Base-by-base conservation (phyloP, 2,113 vertebrate genomes). In the Neomonachus schauinslandi region DNA sequence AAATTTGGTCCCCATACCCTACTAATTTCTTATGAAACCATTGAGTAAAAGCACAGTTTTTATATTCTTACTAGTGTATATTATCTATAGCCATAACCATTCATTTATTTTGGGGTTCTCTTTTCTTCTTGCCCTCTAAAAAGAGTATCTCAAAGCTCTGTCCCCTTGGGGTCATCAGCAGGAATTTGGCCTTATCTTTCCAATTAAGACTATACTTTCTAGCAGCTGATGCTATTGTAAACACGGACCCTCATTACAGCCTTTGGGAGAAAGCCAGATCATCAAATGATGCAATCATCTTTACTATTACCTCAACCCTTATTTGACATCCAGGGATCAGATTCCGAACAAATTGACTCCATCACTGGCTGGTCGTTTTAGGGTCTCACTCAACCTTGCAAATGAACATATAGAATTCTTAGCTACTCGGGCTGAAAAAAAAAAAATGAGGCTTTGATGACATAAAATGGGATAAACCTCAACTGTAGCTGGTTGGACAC, bases 121-220 rank as follows among this genome's bases (percentile, higher is more conserved):
- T 82, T 97, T 92, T 59, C 18, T 61, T 87, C 42, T 86, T 71
- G 24, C 46, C 91, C 85, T 85, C 42, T 92, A 24, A 92, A 83
- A 92, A 77, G 33, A 93, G 55, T 81, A 85, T 53, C 33, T 87
- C 15, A 28, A 36, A 76, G 63, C n/a, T 72, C 19, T 77, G 42
- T 95, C 10, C 67, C 36, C 28, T 84, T 91, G 90, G 36, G 28
- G 46, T 65, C 31, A 94, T 72, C 57, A 13, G n/a, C 31, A 84
- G 51, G 51, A 92, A 95, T 88, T 90, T 46, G 91, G 42, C 55
- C 33, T 96, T 74, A 31, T 83, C 28, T 96, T 94, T 97, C 33
- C 88, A 85, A 4, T 59, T 55, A 87, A 74, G 46, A 53, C 28
- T 53, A 1, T 55, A 65, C 65, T 88, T 76, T 91, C 80, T 24